Evolutionary conservation across 2,888 invertebrate species (phyloP).

Genomic region (Leistus spinibarbis): DNA sequence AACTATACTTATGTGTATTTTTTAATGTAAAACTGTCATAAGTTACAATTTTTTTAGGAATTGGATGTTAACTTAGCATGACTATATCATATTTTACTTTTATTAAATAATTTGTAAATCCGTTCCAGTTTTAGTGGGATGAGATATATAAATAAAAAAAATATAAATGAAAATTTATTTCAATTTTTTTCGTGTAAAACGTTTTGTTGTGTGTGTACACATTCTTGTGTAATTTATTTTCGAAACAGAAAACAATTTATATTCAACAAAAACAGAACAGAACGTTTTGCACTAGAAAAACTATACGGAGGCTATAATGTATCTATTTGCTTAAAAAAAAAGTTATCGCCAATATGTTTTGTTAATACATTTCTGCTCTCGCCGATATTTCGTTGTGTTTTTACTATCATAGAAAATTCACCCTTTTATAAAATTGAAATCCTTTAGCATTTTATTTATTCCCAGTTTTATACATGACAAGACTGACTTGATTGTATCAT

Average conservation of each 20-base stretch:
- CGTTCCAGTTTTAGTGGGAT: constrained; percentile 60
- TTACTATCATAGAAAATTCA: constrained; percentile 34
- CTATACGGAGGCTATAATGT: constrained; percentile 56
- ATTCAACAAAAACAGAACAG: background rate
- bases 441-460: constrained; percentile 30
- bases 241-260: constrained; percentile 9
- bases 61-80: constrained; percentile 39
- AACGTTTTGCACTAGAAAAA: constrained; percentile 43
- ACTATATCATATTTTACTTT: constrained; percentile 43
- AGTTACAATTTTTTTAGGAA: constrained; percentile 42
- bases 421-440: constrained; percentile 32
- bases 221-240: constrained; percentile 31
- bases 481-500: constrained; percentile 30
- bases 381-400: constrained; percentile 40
- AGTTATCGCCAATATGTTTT: constrained; percentile 40
- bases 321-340: constrained; percentile 56
- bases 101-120: constrained; percentile 43
- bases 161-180: constrained; percentile 19
- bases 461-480: constrained; percentile 9
- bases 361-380: constrained; percentile 41
- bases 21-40: constrained; percentile 56
- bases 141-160: constrained; percentile 37
- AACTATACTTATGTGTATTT: constrained; percentile 55
- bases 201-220: constrained; percentile 23
- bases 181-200: constrained; percentile 33